phyloP scores from a whole-genome alignment of 2,113 vertebrate genomes.

The Fregetta grallaria region DNA sequence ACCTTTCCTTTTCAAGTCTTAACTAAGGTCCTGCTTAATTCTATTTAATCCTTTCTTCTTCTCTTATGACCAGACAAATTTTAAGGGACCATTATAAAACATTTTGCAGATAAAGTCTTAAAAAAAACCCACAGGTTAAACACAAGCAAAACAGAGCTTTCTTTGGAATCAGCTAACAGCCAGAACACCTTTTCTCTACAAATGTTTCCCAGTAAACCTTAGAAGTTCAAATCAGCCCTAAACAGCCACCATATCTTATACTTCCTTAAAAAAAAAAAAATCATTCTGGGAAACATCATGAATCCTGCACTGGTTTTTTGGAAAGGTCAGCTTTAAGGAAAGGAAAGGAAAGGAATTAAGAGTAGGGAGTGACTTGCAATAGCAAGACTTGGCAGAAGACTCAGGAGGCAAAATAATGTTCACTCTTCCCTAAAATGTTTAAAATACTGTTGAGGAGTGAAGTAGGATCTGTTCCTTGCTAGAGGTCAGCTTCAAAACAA shows the following conservation, averaged over 20 bases:
- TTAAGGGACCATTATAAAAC: background rate
- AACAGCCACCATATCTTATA: background rate
- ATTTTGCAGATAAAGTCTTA: background rate
- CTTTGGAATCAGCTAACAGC: background rate
- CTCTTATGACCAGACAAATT: background rate
- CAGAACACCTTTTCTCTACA: background rate
- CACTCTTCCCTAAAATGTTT: background rate
- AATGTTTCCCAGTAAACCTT: background rate
- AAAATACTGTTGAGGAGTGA: background rate
- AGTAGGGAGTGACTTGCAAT: background rate
- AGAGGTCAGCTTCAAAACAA: background rate
- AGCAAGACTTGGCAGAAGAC: background rate
- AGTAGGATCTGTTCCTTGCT: background rate
- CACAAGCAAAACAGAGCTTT: background rate
- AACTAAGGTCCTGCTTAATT: background rate
- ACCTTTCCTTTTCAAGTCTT: background rate
- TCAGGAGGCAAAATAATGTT: background rate
- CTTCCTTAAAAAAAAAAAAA: background rate
- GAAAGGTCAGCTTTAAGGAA: background rate
- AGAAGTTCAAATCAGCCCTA: background rate
- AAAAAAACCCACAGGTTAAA: background rate
- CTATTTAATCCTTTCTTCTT: background rate
- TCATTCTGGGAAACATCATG: background rate
- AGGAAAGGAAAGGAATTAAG: background rate
- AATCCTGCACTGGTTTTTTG: background rate